Evolutionary conservation across 2,888 invertebrate genomes (phyloP), one percentile per base, ranked within the genome.

Genomic region (Phragmatobia fuliginosa): DNA sequence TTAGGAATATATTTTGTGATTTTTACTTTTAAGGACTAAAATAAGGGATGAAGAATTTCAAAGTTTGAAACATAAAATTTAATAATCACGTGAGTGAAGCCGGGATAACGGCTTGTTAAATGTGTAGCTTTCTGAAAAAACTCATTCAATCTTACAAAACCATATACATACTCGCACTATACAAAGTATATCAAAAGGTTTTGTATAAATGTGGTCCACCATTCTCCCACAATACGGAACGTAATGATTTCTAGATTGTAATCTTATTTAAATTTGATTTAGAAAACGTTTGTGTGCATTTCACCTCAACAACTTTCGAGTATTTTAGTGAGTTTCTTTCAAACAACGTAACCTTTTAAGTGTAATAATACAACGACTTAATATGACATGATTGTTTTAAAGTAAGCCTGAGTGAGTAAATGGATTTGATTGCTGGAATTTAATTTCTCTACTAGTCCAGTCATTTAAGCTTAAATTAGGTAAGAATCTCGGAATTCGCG

Each of bases 251-350:
- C 65, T 45, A 73, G 73, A 77, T 77, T 79, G 72, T 74, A 73
- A 80, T 79, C 77, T 72, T 59, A 79, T 79, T 74, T 76, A 70
- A 66, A 74, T 79, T 75, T 74, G 77, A 79, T 79, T 75, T 76
- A 56, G 73, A 70, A 71, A 77, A 81, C 75, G 65, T 71, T 74
- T 61, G 38, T 63, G 67, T 36, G 70, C 70, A 69, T 64, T 67
- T 60, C 25, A 38, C 36, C 36, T 36, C 10, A 10, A 1, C 8
- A 75, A 81, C 69, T 74, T 79, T 79, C 66, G 66, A 72, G 71
- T 65, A 52, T 11, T 49, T 67, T 72, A 68, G 71, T 36, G 67
- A 65, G 62, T 66, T 64, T 36, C 11, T 11, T 5, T 5, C 33
- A 3, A 33, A 33, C 5, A 33, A 33, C 36, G 10, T 36, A 8